Evolutionary conservation across 2,888 invertebrate species (phyloP), one percentile per base, ranked within the genome.

Genomic region (Harpagoxenus sublaevis): DNA sequence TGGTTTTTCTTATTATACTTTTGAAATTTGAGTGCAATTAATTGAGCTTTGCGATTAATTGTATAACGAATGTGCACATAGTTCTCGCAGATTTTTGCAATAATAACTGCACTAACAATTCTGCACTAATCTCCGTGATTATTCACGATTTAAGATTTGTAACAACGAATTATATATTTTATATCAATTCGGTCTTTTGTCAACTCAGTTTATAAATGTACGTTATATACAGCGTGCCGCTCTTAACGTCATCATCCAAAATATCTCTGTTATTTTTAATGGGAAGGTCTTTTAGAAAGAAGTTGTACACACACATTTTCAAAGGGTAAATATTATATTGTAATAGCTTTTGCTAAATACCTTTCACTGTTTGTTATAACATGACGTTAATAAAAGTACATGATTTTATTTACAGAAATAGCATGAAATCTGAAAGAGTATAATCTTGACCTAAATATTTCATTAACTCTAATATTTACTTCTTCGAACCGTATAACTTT

Each of bases 181-280:
- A 42, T 57, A 23, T 28, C 12, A 60, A 57, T 55, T 73, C 39
- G 5, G 5, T 23, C 3, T 65, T 42, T 6, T 63, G 5, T 42
- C 39, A 63, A 5, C 39, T 68, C 10, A 15, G 28, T 10, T 68
- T 31, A 68, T 28, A 48, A 68, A 48, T 42, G 39, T 65, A 48
- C 23, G 39, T 65, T 63, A 39, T 10, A 12, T 35, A 63, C n/a
- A 35, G 3, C 9, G 39, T 23, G n/a, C 39, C 2, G 18, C n/a
- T 63, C 0, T 2, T 63, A 65, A 42, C 12, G 42, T 42, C 12
- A 42, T 12, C 12, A n/a, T 42, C 6, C 12, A 23, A 65, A 65
- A 65, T 65, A 12, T 42, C 5, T 12, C 5, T n/a, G 63, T 63
- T 63, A 63, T 63, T 63, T 63, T 63, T 63, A 63, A 63, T 53